Base-by-base conservation (phyloP, 2,113 vertebrate genomes). In the Okapia johnstoni region DNA sequence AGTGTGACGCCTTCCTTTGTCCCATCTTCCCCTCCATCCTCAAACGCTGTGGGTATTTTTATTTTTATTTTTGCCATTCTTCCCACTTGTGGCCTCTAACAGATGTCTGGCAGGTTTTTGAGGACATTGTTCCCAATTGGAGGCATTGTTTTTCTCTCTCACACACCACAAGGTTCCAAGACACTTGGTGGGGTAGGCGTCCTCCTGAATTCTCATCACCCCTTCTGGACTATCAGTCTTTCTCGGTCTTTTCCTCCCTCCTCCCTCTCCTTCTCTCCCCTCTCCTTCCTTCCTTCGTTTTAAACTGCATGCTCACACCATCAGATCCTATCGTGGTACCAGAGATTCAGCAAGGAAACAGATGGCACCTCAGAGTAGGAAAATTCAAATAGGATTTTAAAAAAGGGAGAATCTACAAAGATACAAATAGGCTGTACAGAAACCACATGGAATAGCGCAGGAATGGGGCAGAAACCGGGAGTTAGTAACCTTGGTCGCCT, bases 381-480 rank as follows among this genome's bases (percentile, higher is more conserved):
- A 92, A 92, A 97, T 85, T 91, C 86, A 86, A 90, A 33, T 48
- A 92, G 8, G 25, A 2, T 54, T 92, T 70, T 96, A 70, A 48
- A 93, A 94, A 93, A 96, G 40, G 76, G 70, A 95, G 61, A 23
- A 92, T 97, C 96, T 94, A 33, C 40, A 95, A 92, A 90, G 66
- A 70, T 57, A 23, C 76, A 97, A 92, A 85, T 36, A 92, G 70
- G 48, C 33, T 40, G 10, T 48, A 90, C 40, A 90, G 60, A 77
- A 92, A 73, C 73, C 43, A 55, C 26, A 55, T 9, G 57, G 76
- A 57, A 57, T 36, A 85, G 77, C 17, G 1, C 46, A 80, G 77
- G 28, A 28, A 46, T 52, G 17, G n/a, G 28, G 8, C 40, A 43
- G 70, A 25, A 86, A 80, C 4, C 5, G 57, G 23, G 28, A 54